phyloP scores from a whole-genome alignment of 2,888 invertebrate species.

The Allolobophora icterica region DNA sequence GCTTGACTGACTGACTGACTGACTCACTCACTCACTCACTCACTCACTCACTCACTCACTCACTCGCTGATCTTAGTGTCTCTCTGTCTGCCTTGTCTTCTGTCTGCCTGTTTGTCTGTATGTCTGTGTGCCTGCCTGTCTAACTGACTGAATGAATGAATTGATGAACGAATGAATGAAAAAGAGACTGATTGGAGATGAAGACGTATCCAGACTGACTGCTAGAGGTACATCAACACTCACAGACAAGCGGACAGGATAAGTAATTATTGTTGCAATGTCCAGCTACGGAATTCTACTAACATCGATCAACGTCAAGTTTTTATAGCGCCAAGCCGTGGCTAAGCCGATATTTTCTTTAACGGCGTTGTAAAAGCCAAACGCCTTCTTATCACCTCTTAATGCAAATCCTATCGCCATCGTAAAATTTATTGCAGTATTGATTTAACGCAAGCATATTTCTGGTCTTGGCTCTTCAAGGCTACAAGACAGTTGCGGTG shows the following conservation, averaged over 20 bases:
- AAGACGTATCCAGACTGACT: not conserved
- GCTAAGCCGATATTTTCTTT: conserved; percentile 6
- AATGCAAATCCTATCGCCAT: not conserved
- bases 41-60: no score
- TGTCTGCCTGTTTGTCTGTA: no score
- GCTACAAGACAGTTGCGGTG: not conserved
- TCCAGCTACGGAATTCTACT: not conserved
- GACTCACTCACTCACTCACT: no score
- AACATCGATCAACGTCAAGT: conserved; percentile 9
- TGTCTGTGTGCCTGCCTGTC: not conserved
- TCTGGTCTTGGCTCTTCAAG: not conserved
- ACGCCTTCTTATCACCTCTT: not conserved
- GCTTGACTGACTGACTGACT: not conserved
- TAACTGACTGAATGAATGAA: not conserved
- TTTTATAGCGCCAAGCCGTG: not conserved
- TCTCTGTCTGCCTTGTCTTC: no score
- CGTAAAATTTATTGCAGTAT: not conserved
- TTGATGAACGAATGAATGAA: not conserved
- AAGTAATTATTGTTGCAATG: not conserved
- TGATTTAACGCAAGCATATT: conserved; percentile 1
- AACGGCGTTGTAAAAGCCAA: not conserved
- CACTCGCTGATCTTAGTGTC: no score
- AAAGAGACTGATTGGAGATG: not conserved
- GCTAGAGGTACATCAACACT: not conserved
- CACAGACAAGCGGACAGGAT: not conserved